Conservation (phyloP, 1,140 invertebrate species). For the Danaus plexippus region DNA sequence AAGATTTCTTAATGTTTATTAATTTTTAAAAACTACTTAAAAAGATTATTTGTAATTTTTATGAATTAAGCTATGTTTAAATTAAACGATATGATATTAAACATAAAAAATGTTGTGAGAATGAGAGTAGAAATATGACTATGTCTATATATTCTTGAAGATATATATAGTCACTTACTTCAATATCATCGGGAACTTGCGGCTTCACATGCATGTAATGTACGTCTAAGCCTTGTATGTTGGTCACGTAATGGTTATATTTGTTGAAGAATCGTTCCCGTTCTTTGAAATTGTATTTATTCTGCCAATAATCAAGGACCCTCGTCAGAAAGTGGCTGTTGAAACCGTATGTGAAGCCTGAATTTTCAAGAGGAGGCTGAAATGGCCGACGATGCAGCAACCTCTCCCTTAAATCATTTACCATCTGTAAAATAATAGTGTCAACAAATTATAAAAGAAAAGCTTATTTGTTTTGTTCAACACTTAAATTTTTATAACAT, state of each 20-base stretch:
- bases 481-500: too few relatives aligned
- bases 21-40: too few relatives aligned
- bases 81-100: too few relatives aligned
- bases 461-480: neutral
- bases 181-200: conserved; percentile 25
- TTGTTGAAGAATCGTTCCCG: conserved; percentile 80
- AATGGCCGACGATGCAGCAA: conserved; percentile 73
- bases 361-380: conserved; percentile 75
- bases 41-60: too few relatives aligned
- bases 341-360: conserved; percentile 72
- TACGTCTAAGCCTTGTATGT: conserved; percentile 76
- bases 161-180: conserved; percentile 36
- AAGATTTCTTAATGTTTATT: too few relatives aligned
- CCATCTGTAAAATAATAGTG: conserved; percentile 59
- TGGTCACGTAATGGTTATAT: conserved; percentile 80
- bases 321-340: conserved; percentile 74
- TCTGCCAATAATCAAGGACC: conserved; percentile 81
- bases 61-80: too few relatives aligned
- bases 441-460: neutral
- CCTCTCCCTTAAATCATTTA: conserved; percentile 77
- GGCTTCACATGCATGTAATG: conserved; percentile 64
- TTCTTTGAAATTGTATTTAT: conserved; percentile 80
- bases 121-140: too few relatives aligned
- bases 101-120: too few relatives aligned
- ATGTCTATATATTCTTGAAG: too few relatives aligned